A percentile compares a stretch with the other conserved stretches of the same genome.
These are phyloP conservation scores for Pterostichus niger DNA, from an alignment of 2,888 invertebrate genomes.

Conservation along the genomic window DNA sequence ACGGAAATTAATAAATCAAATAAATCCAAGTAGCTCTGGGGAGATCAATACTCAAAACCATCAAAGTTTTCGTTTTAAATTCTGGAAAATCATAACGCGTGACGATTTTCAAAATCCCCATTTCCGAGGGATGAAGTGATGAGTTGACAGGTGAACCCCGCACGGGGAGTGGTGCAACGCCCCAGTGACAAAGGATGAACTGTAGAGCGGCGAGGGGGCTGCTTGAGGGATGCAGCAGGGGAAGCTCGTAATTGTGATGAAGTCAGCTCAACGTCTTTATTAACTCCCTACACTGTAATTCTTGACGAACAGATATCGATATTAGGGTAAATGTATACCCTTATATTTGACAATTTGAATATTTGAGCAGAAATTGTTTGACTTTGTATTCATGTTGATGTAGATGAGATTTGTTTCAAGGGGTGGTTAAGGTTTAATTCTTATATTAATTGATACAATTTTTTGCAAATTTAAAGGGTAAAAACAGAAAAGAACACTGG, in stretches of 20 bases:
- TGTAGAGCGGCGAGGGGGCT: slow-evolving; percentile 53
- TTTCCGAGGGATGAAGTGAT: slow-evolving; percentile 61
- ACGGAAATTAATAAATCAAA: slow-evolving; percentile 15
- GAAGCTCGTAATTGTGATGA: slow-evolving; percentile 71
- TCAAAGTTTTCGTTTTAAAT: slow-evolving; percentile 44
- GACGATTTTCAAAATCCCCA: slow-evolving; percentile 48
- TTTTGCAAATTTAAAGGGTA: no score
- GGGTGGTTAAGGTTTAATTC: no score
- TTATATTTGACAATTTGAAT: slow-evolving; percentile 43
- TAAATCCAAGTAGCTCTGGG: slow-evolving; percentile 4
- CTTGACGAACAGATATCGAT: slow-evolving; percentile 50
- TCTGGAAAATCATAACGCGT: slow-evolving; percentile 52
- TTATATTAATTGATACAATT: no score
- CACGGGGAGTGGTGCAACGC: slow-evolving; percentile 3
- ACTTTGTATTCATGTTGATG: background rate
- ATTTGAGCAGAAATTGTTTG: slow-evolving; percentile 24
- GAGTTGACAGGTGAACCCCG: slow-evolving; percentile 64
- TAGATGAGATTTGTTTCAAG: no score
- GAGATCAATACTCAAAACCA: slow-evolving; percentile 27
- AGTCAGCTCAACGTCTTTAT: slow-evolving; percentile 73
- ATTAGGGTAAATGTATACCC: slow-evolving; percentile 21
- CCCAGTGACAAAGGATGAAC: slow-evolving; percentile 44
- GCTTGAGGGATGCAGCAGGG: slow-evolving; percentile 69
- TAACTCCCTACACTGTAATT: slow-evolving; percentile 69
- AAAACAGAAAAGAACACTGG: no score